Evolutionary conservation across 2,797 vertebrate species (phyloP).

Genomic region (Holocentrus rufus): DNA sequence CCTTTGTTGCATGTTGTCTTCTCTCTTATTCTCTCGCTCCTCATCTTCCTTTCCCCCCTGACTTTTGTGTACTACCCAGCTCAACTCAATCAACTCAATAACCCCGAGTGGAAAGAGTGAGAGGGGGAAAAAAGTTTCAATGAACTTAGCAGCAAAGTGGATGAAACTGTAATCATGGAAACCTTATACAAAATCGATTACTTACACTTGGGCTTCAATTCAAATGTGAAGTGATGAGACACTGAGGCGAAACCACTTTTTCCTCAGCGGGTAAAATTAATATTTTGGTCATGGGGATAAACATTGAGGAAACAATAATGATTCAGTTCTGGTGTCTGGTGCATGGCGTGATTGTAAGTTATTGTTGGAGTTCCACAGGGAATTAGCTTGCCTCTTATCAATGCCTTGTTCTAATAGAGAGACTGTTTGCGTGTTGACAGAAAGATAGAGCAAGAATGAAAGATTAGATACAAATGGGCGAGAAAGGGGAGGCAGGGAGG

Average conservation of each 20-base stretch:
- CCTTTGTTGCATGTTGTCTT: neutral
- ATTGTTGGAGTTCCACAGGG: constrained; percentile 11
- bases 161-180: neutral
- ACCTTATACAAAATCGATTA: constrained; percentile 6
- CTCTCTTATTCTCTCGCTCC: neutral
- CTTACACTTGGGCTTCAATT: neutral
- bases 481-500: constrained; percentile 3
- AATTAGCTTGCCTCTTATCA: constrained; percentile 56
- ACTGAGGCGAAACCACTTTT: constrained; percentile 14
- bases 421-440: constrained; percentile 34
- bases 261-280: constrained; percentile 15
- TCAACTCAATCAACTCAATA: neutral
- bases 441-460: constrained; percentile 39
- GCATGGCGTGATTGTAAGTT: constrained; percentile 48
- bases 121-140: neutral
- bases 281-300: constrained; percentile 41
- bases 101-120: neutral
- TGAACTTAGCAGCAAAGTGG: neutral
- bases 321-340: constrained; percentile 49
- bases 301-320: constrained; percentile 30
- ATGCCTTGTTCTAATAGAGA: constrained; percentile 46
- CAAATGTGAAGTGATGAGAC: constrained; percentile 7
- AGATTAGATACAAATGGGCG: constrained; percentile 41
- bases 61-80: neutral
- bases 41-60: neutral